Base-by-base conservation (phyloP, 2,888 invertebrate genomes). In the Girardia tigrina region DNA sequence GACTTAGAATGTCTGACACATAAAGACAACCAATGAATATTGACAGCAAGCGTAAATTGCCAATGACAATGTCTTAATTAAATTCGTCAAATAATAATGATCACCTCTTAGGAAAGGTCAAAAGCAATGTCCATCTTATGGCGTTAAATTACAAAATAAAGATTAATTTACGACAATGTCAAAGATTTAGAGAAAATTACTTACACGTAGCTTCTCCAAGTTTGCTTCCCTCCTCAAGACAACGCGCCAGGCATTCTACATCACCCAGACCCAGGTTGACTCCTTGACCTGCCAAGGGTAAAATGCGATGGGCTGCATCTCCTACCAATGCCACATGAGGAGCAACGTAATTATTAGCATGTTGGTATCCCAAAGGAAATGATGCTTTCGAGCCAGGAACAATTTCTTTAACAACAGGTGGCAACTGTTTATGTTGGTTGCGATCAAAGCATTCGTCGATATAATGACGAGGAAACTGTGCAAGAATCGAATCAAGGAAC, bases 241-340 rank as follows among this genome's bases (percentile, higher is more conserved):
- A 82, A 72, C 88, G 85, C 0, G 89, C 88, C n/a, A 98, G 86
- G 78, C 88, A 88, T 29, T 87, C 85, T 0, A 94, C 89, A 85
- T 99, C 98, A 6, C 92, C 92, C 83, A 97, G 94, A 0, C 98
- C 98, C 70, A 98, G 86, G 86, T 99, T 99, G 0, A 95, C 92
- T 6, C 98, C 98, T 85, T 95, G 95, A 0, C 97, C 97, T 42
- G 97, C 97, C 79, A 98, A 84, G 0, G 97, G 97, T 85, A 98
- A 97, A 26, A 97, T 88, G 79, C 93, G 87, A 80, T 88, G 88
- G 12, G 87, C 87, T 28, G 88, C 86, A 82, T 87, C 87, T 12
- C 95, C 95, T 72, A 95, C 88, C 0, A 97, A 86, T 16, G 89
- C 94, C 4, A 90, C 89, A 2, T 92, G 89, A 1, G 88, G 87